Conservation (phyloP, 2,888 invertebrate species). For the Neria commutata region DNA sequence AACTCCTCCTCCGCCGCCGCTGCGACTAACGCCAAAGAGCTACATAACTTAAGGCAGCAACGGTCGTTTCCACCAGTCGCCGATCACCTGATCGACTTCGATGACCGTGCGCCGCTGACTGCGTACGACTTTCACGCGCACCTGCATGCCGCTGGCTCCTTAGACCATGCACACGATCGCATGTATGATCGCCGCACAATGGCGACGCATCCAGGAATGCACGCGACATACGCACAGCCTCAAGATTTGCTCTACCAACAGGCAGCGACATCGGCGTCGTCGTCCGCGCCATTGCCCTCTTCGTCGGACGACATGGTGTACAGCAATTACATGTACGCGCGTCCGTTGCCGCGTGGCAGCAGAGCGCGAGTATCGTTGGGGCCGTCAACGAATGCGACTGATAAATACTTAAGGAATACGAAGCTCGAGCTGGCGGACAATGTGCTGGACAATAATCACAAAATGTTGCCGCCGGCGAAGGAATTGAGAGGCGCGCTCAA, state of each 20-base stretch:
- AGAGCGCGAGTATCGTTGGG: slow-evolving; percentile 24
- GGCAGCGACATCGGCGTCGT: slow-evolving; percentile 32
- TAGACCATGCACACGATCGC: slow-evolving; percentile 43
- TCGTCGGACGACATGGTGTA: slow-evolving; percentile 44
- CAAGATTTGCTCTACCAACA: slow-evolving; percentile 38
- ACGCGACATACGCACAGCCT: slow-evolving; percentile 35
- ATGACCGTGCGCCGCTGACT: slow-evolving; percentile 51
- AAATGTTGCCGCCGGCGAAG: slow-evolving; percentile 50
- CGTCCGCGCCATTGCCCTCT: slow-evolving; percentile 30
- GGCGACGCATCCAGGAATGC: slow-evolving; percentile 14
- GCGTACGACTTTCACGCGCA: slow-evolving; percentile 44
- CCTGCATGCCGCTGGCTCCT: slow-evolving; percentile 33
- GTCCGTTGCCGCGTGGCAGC: slow-evolving; percentile 43
- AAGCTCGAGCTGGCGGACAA: slow-evolving; percentile 43
- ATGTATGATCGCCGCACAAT: slow-evolving; percentile 29
- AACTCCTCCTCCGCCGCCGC: slow-evolving; percentile 10
- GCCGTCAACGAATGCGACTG: slow-evolving; percentile 30
- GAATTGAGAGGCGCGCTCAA: slow-evolving; percentile 36
- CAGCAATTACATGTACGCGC: slow-evolving; percentile 46
- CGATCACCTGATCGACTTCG: slow-evolving; percentile 56
- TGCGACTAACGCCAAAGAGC: slow-evolving; percentile 30
- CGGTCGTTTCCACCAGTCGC: slow-evolving; percentile 43
- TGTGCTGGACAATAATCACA: slow-evolving; percentile 47
- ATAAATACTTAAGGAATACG: slow-evolving; percentile 44
- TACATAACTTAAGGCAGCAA: slow-evolving; percentile 46